Base-by-base conservation (phyloP, 2,113 vertebrate species). In the Pedionomus torquatus region DNA sequence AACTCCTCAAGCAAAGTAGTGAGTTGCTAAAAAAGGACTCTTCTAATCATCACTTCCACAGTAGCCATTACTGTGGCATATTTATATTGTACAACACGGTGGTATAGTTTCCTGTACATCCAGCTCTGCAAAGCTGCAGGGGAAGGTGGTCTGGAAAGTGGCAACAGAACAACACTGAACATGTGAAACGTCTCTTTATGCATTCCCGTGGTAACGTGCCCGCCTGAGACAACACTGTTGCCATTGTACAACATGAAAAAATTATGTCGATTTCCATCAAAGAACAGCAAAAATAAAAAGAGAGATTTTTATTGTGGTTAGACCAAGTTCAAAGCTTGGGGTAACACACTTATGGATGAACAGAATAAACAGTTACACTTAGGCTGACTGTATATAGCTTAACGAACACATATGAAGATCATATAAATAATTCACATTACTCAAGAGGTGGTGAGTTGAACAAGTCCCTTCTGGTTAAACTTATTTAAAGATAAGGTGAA, bases 351-450 rank as follows among this genome's bases (percentile, higher is more conserved):
- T 93, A 95, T 28, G 91, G 87, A 78, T 84, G 95, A 96, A 95
- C 65, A 93, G 90, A 96, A 97, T 90, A 98, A 98, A 98, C 97
- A 98, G 95, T 96, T 95, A 92, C 92, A 92, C 92, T 98, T 97
- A 97, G 96, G 97, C 98, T 98, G 96, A 92, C 97, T 92, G 87
- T 87, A 92, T 97, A 97, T 54, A 94, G 98, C 97, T 98, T 98
- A 98, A 99, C 96, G 72, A 98, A 98, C 97, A 98, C 98, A 97
- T 98, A 98, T 97, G 98, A 98, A 98, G 97, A 98, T 98, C 88
- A 41, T 97, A 99, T 99, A 98, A 99, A 99, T 99, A 99, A 99
- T 99, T 99, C 98, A 99, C 97, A 83, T 97, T 98, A 97, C 98
- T 98, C 97, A 97, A 97, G 98, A 98, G 98, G 98, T 97, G 98